Percentiles rank a stretch among this genome's conserved stretches.
Conservation (phyloP, 2,888 invertebrate genomes). For the Rhimphoctona megacephalus region DNA sequence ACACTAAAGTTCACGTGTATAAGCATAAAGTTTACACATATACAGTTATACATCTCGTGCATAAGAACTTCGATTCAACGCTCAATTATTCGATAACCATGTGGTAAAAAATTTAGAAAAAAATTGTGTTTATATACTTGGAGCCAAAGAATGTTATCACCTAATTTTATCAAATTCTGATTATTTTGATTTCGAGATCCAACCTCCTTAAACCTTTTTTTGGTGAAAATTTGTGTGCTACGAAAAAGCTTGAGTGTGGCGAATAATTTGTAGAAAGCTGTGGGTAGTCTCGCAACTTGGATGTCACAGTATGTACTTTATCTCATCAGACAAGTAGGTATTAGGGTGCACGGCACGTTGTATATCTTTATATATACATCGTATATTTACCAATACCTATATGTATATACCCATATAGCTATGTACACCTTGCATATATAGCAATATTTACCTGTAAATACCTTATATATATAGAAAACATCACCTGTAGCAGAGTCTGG, state of each 20-base stretch:
- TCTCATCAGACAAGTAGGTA: slow-evolving; percentile 11
- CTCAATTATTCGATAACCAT: no score
- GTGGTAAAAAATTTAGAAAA: no score
- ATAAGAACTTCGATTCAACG: no score
- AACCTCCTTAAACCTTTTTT: background rate
- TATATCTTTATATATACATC: background rate
- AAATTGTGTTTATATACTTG: no score
- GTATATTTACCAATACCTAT: background rate
- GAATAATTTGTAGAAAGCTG: slow-evolving; percentile 23
- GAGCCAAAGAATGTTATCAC: no score
- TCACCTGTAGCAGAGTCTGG: slow-evolving; percentile 11
- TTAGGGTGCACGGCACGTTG: slow-evolving; percentile 20
- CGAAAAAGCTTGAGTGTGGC: slow-evolving; percentile 5
- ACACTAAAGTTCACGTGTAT: no score
- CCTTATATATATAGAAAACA: background rate
- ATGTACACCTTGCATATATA: background rate
- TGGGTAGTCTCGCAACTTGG: slow-evolving; percentile 40
- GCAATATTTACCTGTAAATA: slow-evolving; percentile 44
- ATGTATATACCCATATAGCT: background rate
- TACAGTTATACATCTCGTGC: no score
- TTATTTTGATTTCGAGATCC: no score
- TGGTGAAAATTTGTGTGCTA: background rate
- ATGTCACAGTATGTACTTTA: slow-evolving; percentile 14
- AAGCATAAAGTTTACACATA: no score
- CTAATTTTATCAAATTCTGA: no score